Base-by-base conservation (phyloP, 2,113 vertebrate species). In the Aleadryas rufinucha region DNA sequence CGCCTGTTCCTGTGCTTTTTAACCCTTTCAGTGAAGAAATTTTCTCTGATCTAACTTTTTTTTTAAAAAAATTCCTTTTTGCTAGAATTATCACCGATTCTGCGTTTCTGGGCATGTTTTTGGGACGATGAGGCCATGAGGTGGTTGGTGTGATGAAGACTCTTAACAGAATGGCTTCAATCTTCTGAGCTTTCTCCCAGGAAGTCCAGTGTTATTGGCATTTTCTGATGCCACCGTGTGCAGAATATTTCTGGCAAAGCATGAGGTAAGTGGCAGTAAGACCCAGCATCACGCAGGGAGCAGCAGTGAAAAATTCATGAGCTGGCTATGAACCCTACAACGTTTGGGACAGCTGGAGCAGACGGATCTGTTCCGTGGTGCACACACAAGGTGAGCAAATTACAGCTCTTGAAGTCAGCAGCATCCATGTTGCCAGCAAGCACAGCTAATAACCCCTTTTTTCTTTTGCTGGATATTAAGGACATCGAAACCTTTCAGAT, bases 251-350 rank as follows among this genome's bases (percentile, higher is more conserved):
- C 83, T 92, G 91, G 42, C 88, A 87, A 85, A 65, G 80, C 79
- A 42, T 1, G 33, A 87, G 61, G 20, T 56, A 85, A 89, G 65
- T 18, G 57, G 15, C 91, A 63, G 52, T 41, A 28, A 66, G 72
- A 41, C 52, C 74, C 11, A 52, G 64, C 83, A 53, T 47, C 85
- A 60, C 0, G 2, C 75, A 70, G 86, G 70, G 44, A 92, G 68
- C 13, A 6, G 71, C 69, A 22, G 64, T 93, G 88, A 91, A 95
- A 84, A 93, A 88, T 94, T 82, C 41, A 92, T 68, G 86, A 93
- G 94, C 81, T 91, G 94, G n/a, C n/a, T 16, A n/a, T 23, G 64
- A 94, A 80, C 68, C 39, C 53, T 83, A 23, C 65, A 45, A 31
- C 0, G 8, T 68, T 20, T 75, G 71, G 69, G 86, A 57, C 15